Conservation (phyloP, 1,140 invertebrate genomes). For the Euwallacea fornicatus region DNA sequence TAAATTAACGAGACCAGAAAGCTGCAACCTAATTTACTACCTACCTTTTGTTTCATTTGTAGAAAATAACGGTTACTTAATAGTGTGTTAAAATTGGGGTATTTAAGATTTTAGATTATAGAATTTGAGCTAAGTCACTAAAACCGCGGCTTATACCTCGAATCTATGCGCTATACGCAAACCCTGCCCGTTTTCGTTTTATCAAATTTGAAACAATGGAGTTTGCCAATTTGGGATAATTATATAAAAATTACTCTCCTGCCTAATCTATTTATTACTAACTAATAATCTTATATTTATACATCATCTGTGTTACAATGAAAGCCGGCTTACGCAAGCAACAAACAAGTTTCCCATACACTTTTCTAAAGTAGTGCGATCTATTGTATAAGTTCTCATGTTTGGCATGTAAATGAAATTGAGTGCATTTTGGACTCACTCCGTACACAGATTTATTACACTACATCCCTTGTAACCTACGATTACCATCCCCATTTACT, state of each 20-base stretch:
- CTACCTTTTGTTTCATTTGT: too few species aligned
- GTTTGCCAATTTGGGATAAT: too few species aligned
- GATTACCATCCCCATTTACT: conserved; percentile 59
- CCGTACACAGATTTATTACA: not conserved
- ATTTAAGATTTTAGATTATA: too few species aligned
- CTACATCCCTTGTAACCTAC: not conserved
- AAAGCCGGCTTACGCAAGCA: not conserved
- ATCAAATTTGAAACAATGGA: not conserved
- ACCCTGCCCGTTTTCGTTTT: conserved; percentile 26
- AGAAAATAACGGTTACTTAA: too few species aligned
- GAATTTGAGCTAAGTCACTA: too few species aligned
- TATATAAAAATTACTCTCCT: too few species aligned
- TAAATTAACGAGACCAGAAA: too few species aligned
- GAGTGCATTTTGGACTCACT: not conserved
- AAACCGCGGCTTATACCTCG: not conserved
- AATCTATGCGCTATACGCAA: conserved; percentile 26
- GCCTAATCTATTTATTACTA: too few species aligned
- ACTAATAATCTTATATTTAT: not conserved
- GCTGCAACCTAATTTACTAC: too few species aligned
- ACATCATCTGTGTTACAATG: not conserved
- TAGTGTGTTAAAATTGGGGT: too few species aligned
- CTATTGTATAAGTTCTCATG: not conserved
- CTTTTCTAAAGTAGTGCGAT: not conserved
- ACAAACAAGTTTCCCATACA: not conserved
- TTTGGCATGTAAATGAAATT: not conserved